Conservation (phyloP, 1,140 invertebrate genomes). For the Mylabris phalerata region DNA sequence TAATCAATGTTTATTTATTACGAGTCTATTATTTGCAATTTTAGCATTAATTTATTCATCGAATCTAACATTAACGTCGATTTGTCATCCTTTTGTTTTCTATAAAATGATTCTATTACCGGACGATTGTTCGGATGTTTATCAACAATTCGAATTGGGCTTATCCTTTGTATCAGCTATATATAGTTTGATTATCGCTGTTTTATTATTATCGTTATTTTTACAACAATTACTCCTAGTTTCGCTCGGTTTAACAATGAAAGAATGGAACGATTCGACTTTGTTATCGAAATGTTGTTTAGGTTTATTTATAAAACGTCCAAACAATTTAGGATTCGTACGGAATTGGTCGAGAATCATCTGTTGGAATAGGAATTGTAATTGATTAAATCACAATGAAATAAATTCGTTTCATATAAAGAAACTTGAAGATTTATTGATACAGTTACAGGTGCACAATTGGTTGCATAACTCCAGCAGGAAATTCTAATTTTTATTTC, state of each 20-base stretch:
- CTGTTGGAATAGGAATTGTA: constrained; percentile 9
- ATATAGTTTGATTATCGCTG: constrained; percentile 32
- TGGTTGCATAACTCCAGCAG: too few species aligned
- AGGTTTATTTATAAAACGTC: constrained; percentile 24
- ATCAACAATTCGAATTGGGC: constrained; percentile 50
- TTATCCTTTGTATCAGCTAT: constrained; percentile 35
- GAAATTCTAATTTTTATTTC: too few species aligned
- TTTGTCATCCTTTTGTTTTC: constrained; percentile 61
- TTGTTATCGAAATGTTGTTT: constrained; percentile 26
- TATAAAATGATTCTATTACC: constrained; percentile 57
- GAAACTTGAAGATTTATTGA: too few species aligned
- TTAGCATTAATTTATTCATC: constrained; percentile 57
- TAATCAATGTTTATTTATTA: constrained; percentile 57
- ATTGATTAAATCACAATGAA: too few species aligned
- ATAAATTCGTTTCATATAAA: too few species aligned
- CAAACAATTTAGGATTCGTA: constrained; percentile 28
- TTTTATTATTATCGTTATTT: constrained; percentile 23
- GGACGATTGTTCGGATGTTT: constrained; percentile 64
- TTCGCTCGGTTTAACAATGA: constrained; percentile 30
- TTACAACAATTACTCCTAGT: constrained; percentile 32
- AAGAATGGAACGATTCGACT: constrained; percentile 32
- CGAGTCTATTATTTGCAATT: constrained; percentile 52
- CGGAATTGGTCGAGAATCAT: constrained; percentile 32
- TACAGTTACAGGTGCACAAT: too few species aligned
- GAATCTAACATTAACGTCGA: constrained; percentile 62